Evolutionary conservation across 2,113 vertebrate species (phyloP), one percentile per base, ranked within the genome.

Genomic region (Tauraco erythrolophus): DNA sequence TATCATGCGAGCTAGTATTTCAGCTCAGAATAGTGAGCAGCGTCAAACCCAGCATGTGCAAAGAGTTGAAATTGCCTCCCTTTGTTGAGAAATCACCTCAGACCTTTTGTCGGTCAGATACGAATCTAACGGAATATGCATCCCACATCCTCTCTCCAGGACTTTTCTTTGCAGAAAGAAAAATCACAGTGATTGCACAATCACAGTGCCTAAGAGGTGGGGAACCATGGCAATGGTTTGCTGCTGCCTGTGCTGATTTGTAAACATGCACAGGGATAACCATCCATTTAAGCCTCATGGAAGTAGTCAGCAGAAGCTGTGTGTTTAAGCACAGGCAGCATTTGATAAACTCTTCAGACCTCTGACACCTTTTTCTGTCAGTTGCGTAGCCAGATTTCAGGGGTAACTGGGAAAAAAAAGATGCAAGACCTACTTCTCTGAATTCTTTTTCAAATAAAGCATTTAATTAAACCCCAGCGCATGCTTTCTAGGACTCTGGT

Each of bases 341-440:
- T 41, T 3, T 37, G 9, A 24, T 50, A 27, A 70, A 25, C 54
- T 84, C 31, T 83, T 88, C 57, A 85, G 75, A 90, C 11, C 23
- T 76, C 39, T 48, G 35, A 39, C 21, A 50, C 6, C 4, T 76
- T 76, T 64, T 82, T 22, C 19, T 41, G 25, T 23, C 46, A 58
- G 51, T 68, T 82, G 12, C 0, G 0, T 39, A 60, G 50, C 62
- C 68, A 70, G 31, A 76, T 12, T 57, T 83, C 0, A 0, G 30
- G 14, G 8, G 7, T 60, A 39, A 43, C 23, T 25, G 27, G 53
- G 53, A 51, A 16, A 70, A 41, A 60, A 13, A 50, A 17, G 3
- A 21, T 13, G 39, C 21, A 43, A 65, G 54, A 66, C 43, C 25
- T 80, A 37, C 19, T 72, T 88, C 71, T 68, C 51, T 27, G 60